phyloP scores from a whole-genome alignment of 2,888 invertebrate genomes.

The Aphodius sticticus region DNA sequence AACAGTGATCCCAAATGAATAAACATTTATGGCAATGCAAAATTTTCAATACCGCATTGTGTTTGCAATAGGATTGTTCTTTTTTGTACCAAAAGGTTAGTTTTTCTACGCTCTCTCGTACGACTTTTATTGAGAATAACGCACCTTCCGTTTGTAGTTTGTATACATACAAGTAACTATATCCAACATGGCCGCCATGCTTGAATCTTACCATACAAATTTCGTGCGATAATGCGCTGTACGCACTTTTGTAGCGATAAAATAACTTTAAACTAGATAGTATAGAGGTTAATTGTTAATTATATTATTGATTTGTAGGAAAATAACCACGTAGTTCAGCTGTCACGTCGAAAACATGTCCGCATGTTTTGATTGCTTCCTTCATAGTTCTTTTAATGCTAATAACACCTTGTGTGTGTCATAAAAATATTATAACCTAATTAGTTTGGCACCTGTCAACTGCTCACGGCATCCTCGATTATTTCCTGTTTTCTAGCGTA shows the following conservation, averaged over 20 bases:
- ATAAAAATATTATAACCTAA: background rate
- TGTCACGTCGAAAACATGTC: slow-evolving; percentile 46
- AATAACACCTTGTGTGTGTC: background rate
- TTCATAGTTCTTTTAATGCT: slow-evolving; percentile 7
- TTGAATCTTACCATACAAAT: slow-evolving; percentile 45
- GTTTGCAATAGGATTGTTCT: slow-evolving; percentile 62
- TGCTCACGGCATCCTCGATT: background rate
- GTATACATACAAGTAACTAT: slow-evolving; percentile 33
- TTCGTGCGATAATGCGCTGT: slow-evolving; percentile 33
- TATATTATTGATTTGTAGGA: too few species aligned
- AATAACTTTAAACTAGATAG: background rate
- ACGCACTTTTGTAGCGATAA: background rate
- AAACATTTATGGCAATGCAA: slow-evolving; percentile 82
- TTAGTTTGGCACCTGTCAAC: background rate
- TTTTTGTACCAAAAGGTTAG: slow-evolving; percentile 35
- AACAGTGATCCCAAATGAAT: slow-evolving; percentile 69
- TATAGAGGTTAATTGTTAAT: background rate
- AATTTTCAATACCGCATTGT: slow-evolving; percentile 74
- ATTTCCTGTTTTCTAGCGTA: background rate
- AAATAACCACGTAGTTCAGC: slow-evolving; percentile 31
- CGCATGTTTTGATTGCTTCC: slow-evolving; percentile 24
- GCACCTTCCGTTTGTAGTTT: slow-evolving; percentile 21
- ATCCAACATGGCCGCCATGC: slow-evolving; percentile 51
- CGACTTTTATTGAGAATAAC: slow-evolving; percentile 11
- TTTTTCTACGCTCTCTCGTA: background rate